phyloP scores from a whole-genome alignment of 2,888 invertebrate species.

The Myathropa florea region DNA sequence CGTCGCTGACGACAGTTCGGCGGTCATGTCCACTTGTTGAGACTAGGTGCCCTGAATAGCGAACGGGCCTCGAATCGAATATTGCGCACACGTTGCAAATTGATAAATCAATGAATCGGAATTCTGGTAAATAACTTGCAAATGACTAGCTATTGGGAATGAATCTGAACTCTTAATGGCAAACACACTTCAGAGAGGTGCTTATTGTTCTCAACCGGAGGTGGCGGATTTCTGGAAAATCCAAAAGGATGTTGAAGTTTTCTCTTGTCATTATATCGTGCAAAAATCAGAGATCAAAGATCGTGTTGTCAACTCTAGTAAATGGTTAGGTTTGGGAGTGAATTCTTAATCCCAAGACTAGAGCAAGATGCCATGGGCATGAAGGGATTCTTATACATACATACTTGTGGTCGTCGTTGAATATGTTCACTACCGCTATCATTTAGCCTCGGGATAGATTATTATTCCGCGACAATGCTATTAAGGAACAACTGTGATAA shows the following conservation, averaged over 20 bases:
- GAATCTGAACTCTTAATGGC: conserved; percentile 2
- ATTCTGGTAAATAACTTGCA: conserved; percentile 38
- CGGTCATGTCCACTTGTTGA: conserved; percentile 25
- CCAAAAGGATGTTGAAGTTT: neutral
- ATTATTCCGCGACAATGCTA: too few relatives aligned
- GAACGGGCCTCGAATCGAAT: conserved; percentile 40
- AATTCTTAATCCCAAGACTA: too few relatives aligned
- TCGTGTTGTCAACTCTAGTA: too few relatives aligned
- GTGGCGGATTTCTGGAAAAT: neutral
- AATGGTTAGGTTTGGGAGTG: too few relatives aligned
- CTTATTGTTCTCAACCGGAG: neutral
- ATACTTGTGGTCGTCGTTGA: too few relatives aligned
- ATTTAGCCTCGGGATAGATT: too few relatives aligned
- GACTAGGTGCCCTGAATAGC: conserved; percentile 55
- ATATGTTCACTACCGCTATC: too few relatives aligned
- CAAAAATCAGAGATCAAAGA: too few relatives aligned
- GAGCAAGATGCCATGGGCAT: too few relatives aligned
- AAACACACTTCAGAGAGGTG: neutral
- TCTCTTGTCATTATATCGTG: too few relatives aligned
- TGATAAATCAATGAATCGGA: conserved; percentile 36
- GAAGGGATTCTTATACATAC: too few relatives aligned
- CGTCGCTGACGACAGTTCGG: conserved; percentile 38
- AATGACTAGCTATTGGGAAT: conserved; percentile 21
- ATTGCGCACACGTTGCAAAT: conserved; percentile 47
- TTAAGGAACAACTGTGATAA: too few relatives aligned